phyloP scores from a whole-genome alignment of 2,797 vertebrate genomes.

The Bovichtus variegatus region DNA sequence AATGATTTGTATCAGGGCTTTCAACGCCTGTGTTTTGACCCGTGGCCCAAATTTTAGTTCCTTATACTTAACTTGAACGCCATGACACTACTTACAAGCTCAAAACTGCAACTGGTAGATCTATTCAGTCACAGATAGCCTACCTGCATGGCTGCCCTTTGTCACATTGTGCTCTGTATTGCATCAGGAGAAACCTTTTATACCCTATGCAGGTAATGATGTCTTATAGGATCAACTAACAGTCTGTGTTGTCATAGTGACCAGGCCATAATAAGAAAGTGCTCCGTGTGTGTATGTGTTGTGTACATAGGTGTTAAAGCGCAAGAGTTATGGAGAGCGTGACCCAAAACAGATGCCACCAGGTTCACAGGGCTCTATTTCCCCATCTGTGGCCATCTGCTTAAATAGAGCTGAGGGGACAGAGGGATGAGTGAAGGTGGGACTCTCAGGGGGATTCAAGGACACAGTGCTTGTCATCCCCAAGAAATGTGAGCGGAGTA shows the following conservation, averaged over 20 bases:
- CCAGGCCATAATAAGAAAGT: conserved; percentile 13
- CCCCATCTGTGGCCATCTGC: conserved; percentile 78
- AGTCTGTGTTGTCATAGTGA: conserved; percentile 14
- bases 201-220: conserved; percentile 17
- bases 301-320: conserved; percentile 20
- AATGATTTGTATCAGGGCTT: neutral
- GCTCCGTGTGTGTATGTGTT: conserved; percentile 26
- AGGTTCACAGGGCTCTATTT: conserved; percentile 62
- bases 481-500: conserved; percentile 10
- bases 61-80: neutral
- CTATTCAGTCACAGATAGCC: neutral
- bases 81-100: neutral
- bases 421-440: conserved; percentile 44
- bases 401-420: conserved; percentile 41
- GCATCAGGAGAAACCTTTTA: conserved; percentile 4
- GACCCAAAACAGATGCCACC: conserved; percentile 68
- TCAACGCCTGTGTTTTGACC: neutral
- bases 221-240: conserved; percentile 5
- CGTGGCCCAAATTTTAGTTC: neutral
- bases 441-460: conserved; percentile 64
- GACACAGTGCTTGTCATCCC: conserved; percentile 53
- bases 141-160: neutral
- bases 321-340: conserved; percentile 34
- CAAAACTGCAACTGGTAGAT: neutral
- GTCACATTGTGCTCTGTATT: neutral